These are phyloP conservation scores for Epinephelus coioides DNA, from an alignment of 2,797 vertebrate genomes.

Conservation along the genomic window DNA sequence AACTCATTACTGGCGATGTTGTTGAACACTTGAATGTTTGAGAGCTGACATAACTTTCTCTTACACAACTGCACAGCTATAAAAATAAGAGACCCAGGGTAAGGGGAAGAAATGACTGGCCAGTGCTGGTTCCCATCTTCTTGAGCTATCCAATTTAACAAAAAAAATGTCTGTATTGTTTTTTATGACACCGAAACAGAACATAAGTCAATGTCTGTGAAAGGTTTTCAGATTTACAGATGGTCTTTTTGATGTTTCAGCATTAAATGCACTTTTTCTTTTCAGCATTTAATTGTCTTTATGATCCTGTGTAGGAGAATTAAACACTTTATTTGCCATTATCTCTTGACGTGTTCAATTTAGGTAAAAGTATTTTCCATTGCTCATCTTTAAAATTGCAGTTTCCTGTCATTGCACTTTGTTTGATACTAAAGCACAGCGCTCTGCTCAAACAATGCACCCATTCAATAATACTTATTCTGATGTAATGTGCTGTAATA, in stretches of 20 bases:
- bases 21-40: not conserved
- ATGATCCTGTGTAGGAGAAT: not conserved
- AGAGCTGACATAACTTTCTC: not conserved
- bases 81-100: not conserved
- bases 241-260: conserved; percentile 1
- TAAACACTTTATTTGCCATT: conserved; percentile 38
- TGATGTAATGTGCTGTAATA: conserved; percentile 71
- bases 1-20: not conserved
- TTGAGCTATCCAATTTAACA: too few relatives aligned
- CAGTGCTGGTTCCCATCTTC: too few relatives aligned
- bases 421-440: conserved; percentile 31
- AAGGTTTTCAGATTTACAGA: conserved; percentile 1
- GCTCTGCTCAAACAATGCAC: conserved; percentile 39
- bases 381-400: conserved; percentile 39
- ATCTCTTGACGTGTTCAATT: conserved; percentile 36
- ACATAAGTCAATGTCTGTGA: not conserved
- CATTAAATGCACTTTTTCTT: conserved; percentile 29
- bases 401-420: conserved; percentile 46
- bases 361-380: conserved; percentile 16
- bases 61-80: not conserved
- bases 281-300: conserved; percentile 29
- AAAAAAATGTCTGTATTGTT: not conserved
- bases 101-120: not conserved
- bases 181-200: not conserved
- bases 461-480: conserved; percentile 50